Conservation (phyloP, 2,113 vertebrate species). For the Corydoras sp. region DNA sequence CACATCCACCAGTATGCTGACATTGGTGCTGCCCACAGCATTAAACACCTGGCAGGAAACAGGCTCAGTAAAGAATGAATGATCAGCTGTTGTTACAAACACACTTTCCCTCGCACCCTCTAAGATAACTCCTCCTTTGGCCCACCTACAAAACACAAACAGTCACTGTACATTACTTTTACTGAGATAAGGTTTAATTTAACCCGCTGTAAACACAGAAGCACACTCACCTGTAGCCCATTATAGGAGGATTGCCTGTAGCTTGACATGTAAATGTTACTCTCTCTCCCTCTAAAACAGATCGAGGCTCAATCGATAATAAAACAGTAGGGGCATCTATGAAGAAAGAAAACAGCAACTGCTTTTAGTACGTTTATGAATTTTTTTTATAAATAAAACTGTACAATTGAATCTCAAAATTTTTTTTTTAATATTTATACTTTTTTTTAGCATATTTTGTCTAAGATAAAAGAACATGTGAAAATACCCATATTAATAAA, state of each 20-base stretch:
- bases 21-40: constrained; percentile 89
- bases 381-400: too few species aligned
- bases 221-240: constrained; percentile 81
- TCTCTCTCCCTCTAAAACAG: constrained; percentile 85
- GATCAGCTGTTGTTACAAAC: constrained; percentile 86
- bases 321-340: constrained; percentile 85
- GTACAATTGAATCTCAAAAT: too few species aligned
- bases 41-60: constrained; percentile 95
- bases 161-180: neutral
- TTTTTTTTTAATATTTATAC: too few species aligned
- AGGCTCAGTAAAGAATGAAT: constrained; percentile 94
- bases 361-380: too few species aligned
- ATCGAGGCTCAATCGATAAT: constrained; percentile 88
- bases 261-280: constrained; percentile 89
- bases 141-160: constrained; percentile 38
- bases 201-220: neutral
- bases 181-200: too few species aligned
- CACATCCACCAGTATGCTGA: constrained; percentile 93
- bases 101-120: constrained; percentile 20
- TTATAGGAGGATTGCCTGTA: constrained; percentile 86
- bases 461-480: too few species aligned
- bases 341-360: neutral
- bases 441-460: too few species aligned
- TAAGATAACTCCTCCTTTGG: constrained; percentile 39
- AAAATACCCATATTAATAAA: too few species aligned